Evolutionary conservation across 2,797 vertebrate genomes (phyloP).

Genomic region (Selene dorsalis): DNA sequence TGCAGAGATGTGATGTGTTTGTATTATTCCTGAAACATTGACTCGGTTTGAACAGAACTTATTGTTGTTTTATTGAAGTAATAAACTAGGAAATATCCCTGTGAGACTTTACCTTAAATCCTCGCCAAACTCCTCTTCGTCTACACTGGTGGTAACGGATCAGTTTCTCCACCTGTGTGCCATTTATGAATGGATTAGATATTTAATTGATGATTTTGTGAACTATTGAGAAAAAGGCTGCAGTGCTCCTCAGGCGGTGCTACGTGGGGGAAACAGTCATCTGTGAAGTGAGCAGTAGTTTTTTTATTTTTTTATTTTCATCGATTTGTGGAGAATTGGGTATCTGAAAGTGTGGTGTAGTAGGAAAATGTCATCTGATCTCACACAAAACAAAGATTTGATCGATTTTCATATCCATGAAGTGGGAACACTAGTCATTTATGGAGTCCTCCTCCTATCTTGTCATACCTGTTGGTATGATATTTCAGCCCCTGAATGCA

Average conservation of each 20-base stretch:
- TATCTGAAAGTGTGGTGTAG: constrained; percentile 16
- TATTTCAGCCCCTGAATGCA: constrained; percentile 65
- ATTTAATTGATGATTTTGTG: background rate
- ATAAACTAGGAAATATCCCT: background rate
- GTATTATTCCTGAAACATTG: background rate
- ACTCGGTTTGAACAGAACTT: background rate
- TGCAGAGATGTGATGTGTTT: background rate
- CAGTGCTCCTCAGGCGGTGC: background rate
- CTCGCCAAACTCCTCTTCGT: background rate
- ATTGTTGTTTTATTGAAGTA: background rate
- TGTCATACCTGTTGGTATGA: constrained; percentile 69
- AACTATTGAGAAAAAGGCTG: background rate
- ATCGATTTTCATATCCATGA: constrained; percentile 53
- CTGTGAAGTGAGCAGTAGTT: constrained; percentile 15
- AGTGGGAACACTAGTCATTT: constrained; percentile 69
- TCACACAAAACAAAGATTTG: constrained; percentile 52
- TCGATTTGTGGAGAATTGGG: constrained; percentile 32
- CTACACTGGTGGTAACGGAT: background rate
- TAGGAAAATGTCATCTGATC: constrained; percentile 12
- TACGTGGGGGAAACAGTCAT: constrained; percentile 5
- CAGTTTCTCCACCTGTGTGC: background rate
- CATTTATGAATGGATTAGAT: background rate
- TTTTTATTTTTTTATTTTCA: background rate
- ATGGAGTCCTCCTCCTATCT: constrained; percentile 65
- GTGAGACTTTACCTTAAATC: background rate